Evolutionary conservation across 1,140 invertebrate species (phyloP), one percentile per base, ranked within the genome.

Genomic region (Drosophila navojoa): DNA sequence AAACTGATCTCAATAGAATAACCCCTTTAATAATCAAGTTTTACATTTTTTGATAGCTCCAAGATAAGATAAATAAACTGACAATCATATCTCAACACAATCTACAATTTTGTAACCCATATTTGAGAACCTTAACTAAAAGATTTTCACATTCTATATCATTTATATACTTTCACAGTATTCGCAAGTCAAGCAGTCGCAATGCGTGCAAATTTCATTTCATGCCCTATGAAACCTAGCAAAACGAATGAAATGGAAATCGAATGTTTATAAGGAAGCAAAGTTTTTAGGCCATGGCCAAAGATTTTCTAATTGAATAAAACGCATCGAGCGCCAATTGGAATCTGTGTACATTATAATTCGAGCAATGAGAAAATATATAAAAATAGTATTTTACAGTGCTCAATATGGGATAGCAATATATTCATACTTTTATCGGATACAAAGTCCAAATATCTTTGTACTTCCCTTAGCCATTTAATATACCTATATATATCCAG

Each of bases 231-330:
- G 66, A 78, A 71, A 82, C 52, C 60, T 38, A 70, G 78, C 52
- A 82, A 69, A 64, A 64, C 52, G 64, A 42, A 70, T 78, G 57
- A 82, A 69, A 64, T 71, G 52, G 61, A 82, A 76, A 59, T 72
- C 71, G 60, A 58, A 68, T 84, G 82, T 71, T 84, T 69, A 73
- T 79, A 58, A 55, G 55, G 60, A 49, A 80, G 58, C 45, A 55
- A 55, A 61, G 61, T 72, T 72, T 70, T 52, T 38, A 49, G 75
- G 77, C 71, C 66, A 81, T 6, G 61, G 55, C 40, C 55, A 66
- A 62, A 66, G 62, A 62, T 72, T 69, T 61, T 49, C 53, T 54
- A 79, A 82, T 76, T 59, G 25, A 67, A 77, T 63, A 61, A 55
- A 73, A 61, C 58, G 57, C 59, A 61, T 64, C 15, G 16, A 35